phyloP scores from a whole-genome alignment of 2,888 invertebrate genomes.

The Papilio gigon region DNA sequence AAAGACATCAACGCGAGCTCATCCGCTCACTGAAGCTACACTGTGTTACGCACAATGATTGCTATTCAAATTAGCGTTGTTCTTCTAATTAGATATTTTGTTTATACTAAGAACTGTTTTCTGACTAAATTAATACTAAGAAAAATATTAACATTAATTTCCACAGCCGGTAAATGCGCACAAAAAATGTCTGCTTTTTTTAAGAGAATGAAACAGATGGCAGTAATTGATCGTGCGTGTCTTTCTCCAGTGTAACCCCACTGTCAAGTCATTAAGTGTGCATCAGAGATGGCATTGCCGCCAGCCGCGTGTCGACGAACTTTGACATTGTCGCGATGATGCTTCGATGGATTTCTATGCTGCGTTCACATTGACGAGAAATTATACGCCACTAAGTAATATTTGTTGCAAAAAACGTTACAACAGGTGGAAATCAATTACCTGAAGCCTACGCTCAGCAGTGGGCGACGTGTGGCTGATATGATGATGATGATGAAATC shows the following conservation, averaged over 20 bases:
- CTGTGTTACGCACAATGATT: neutral
- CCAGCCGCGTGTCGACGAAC: slow-evolving; percentile 25
- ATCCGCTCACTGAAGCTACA: neutral
- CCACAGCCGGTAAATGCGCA: too few relatives aligned
- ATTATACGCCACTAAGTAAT: slow-evolving; percentile 11
- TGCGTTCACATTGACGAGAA: slow-evolving; percentile 15
- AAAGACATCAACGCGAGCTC: slow-evolving; percentile 7
- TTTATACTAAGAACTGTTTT: too few relatives aligned
- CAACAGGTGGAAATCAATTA: too few relatives aligned
- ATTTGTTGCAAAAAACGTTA: too few relatives aligned
- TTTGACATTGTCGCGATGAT: slow-evolving; percentile 33
- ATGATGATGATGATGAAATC: too few relatives aligned
- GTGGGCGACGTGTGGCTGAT: too few relatives aligned
- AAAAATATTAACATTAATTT: too few relatives aligned
- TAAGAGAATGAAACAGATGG: neutral
- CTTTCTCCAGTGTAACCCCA: neutral
- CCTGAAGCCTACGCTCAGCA: too few relatives aligned
- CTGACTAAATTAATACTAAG: neutral
- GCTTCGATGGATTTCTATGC: slow-evolving; percentile 27
- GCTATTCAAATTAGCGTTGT: neutral
- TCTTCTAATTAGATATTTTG: too few relatives aligned
- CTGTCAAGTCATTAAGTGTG: slow-evolving; percentile 5
- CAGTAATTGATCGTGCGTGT: neutral
- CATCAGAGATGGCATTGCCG: slow-evolving; percentile 27
- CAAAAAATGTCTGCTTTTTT: neutral